Conservation (phyloP, 37 sponge, comb jelly and placozoan species). For the Halisarca cf. caerulea region DNA sequence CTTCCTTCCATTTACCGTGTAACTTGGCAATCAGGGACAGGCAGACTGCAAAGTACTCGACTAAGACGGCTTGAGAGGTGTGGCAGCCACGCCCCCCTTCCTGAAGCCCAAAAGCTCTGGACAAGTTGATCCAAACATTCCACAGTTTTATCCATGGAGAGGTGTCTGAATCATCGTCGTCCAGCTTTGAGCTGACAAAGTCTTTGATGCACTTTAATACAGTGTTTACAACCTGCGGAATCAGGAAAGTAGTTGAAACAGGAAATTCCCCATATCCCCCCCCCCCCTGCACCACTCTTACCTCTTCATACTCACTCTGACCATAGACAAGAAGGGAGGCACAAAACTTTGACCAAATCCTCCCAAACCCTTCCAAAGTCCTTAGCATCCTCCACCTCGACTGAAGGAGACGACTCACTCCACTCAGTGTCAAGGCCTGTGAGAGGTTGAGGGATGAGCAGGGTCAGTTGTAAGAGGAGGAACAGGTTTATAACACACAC, state of each 20-base stretch:
- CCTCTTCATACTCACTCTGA: constrained; percentile 59
- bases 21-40: not conserved
- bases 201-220: constrained; percentile 11
- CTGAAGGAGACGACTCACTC: constrained; percentile 66
- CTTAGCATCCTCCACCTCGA: constrained; percentile 51
- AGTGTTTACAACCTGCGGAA: not conserved
- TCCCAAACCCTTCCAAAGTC: constrained; percentile 52
- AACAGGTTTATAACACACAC: too few relatives aligned
- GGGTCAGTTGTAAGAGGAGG: too few relatives aligned
- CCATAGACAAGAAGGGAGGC: constrained; percentile 66
- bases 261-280: not conserved
- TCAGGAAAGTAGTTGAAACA: not conserved
- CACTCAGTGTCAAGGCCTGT: constrained; percentile 29
- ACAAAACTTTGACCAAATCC: constrained; percentile 78
- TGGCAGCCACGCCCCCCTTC: not conserved
- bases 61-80: constrained; percentile 24
- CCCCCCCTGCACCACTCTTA: constrained; percentile 21
- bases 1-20: not conserved
- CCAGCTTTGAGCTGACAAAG: not conserved
- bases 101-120: not conserved
- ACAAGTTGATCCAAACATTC: constrained; percentile 8
- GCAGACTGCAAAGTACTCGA: constrained; percentile 5
- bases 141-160: not conserved
- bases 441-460: too few relatives aligned
- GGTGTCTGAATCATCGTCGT: not conserved